These are phyloP conservation scores for Pycnomerus fuliginosus DNA, from an alignment of 2,888 invertebrate species.

Conservation along the genomic window DNA sequence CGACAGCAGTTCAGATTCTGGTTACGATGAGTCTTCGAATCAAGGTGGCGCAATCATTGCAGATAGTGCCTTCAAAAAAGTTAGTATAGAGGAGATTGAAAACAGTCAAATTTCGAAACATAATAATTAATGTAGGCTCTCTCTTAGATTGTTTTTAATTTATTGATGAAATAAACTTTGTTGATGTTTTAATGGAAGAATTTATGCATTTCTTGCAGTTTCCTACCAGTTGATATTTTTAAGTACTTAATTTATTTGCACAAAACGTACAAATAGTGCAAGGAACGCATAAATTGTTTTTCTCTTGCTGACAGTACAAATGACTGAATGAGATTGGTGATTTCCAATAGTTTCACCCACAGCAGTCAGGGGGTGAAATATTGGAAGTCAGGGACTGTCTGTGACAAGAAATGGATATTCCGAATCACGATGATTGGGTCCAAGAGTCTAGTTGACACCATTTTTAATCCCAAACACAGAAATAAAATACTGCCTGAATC, in stretches of 20 bases:
- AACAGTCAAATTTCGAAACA: conserved; percentile 34
- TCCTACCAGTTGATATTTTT: conserved; percentile 19
- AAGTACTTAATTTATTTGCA: conserved; percentile 22
- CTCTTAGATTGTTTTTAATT: conserved; percentile 49
- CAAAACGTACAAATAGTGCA: conserved; percentile 20
- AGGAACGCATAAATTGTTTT: conserved; percentile 38
- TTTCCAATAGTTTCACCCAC: conserved; percentile 20
- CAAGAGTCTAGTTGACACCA: conserved; percentile 21
- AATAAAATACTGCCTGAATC: conserved; percentile 15
- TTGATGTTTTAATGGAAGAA: conserved; percentile 33
- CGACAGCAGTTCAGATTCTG: conserved; percentile 72
- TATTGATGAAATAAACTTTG: conserved; percentile 38
- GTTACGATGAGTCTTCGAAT: conserved; percentile 69
- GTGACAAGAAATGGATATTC: conserved; percentile 17
- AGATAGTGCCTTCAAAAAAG: conserved; percentile 30
- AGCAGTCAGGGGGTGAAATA: conserved; percentile 17
- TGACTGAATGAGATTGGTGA: conserved; percentile 24
- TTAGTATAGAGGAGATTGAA: conserved; percentile 41
- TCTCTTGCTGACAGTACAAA: conserved; percentile 49
- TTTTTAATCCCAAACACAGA: conserved; percentile 16
- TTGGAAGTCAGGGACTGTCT: conserved; percentile 17
- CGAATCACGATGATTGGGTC: conserved; percentile 30
- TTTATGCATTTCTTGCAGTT: conserved; percentile 42
- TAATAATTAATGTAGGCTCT: conserved; percentile 48
- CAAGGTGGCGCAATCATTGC: conserved; percentile 44